Evolutionary conservation across 2,888 invertebrate species (phyloP).

Genomic region (Geotrupes spiniger): DNA sequence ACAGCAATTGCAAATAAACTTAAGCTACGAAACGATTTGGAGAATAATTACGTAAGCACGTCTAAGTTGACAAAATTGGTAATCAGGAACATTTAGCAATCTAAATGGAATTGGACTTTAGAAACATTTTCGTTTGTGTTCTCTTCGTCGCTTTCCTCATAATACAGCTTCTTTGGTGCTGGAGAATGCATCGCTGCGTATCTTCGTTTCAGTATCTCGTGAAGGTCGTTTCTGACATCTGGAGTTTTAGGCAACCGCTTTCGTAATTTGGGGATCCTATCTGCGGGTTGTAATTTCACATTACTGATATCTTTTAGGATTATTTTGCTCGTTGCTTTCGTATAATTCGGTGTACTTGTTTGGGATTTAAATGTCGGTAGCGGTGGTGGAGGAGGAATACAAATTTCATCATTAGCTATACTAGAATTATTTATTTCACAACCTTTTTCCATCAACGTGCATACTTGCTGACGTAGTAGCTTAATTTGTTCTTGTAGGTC

Average conservation of each 20-base stretch:
- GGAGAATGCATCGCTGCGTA: constrained; percentile 39
- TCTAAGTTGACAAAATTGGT: too few relatives aligned
- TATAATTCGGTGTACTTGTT: too few relatives aligned
- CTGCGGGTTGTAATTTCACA: constrained; percentile 16
- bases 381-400: constrained; percentile 16
- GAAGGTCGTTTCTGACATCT: constrained; percentile 33
- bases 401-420: not conserved
- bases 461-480: constrained; percentile 14
- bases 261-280: constrained; percentile 13
- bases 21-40: too few relatives aligned
- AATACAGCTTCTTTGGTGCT: not conserved
- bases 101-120: too few relatives aligned
- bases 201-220: constrained; percentile 33
- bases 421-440: not conserved
- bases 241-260: constrained; percentile 23
- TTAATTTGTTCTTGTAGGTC: constrained; percentile 14
- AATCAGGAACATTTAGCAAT: too few relatives aligned
- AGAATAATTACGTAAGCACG: too few relatives aligned
- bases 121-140: too few relatives aligned
- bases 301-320: constrained; percentile 19
- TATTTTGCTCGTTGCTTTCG: constrained; percentile 1
- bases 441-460: constrained; percentile 6
- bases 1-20: too few relatives aligned
- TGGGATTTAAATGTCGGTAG: too few relatives aligned
- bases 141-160: too few relatives aligned